Evolutionary conservation across 2,797 vertebrate genomes (phyloP).

Genomic region (Rhinella marina): DNA sequence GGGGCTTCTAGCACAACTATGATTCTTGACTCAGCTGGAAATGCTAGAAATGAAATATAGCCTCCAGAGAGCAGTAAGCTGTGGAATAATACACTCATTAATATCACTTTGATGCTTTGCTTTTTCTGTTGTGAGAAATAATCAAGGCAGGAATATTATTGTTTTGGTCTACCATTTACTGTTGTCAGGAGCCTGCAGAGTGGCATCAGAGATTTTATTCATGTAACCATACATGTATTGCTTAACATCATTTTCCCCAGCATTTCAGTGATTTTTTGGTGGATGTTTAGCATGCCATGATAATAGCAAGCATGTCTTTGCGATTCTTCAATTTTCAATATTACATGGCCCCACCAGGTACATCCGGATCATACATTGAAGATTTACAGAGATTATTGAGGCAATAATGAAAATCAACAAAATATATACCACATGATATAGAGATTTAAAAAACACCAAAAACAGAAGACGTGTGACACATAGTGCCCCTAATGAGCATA

Average conservation of each 20-base stretch:
- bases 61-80: conserved; percentile 60
- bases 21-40: conserved; percentile 62
- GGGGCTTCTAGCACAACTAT: conserved; percentile 52
- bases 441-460: background rate
- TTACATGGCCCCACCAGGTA: background rate
- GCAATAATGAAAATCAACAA: background rate
- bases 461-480: background rate
- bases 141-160: conserved; percentile 49
- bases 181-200: conserved; percentile 8
- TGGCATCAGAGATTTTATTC: conserved; percentile 7
- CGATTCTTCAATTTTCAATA: background rate
- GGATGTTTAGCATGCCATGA: background rate
- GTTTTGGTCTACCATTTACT: conserved; percentile 20
- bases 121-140: conserved; percentile 53
- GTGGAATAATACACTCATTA: conserved; percentile 62
- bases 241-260: background rate
- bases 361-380: background rate
- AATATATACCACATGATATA: background rate
- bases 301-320: background rate
- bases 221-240: background rate
- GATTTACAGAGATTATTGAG: background rate
- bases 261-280: background rate
- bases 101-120: conserved; percentile 63
- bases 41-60: conserved; percentile 59
- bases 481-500: background rate